Evolutionary conservation across 2,113 vertebrate species (phyloP), one percentile per base, ranked within the genome.

Genomic region (Echinops telfairi): DNA sequence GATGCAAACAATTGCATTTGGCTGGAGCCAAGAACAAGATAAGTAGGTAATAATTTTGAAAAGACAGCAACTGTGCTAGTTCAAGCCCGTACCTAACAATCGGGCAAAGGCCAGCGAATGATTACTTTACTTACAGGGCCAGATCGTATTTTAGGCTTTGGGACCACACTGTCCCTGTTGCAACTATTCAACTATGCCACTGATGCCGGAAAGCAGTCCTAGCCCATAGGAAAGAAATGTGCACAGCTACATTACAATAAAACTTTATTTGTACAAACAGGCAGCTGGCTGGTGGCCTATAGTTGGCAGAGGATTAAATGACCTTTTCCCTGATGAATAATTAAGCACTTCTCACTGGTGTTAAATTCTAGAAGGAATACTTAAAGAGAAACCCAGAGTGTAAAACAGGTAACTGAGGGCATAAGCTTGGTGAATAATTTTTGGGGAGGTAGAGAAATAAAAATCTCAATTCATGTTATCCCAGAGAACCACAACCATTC

Each of bases 291-390:
- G 31, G 16, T 31, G 7, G 43, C 15, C 68, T 91, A 6, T 19
- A 78, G 33, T 76, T 86, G 68, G 86, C 73, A 66, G 3, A 80
- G 25, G 47, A 86, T 68, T 86, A 79, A 95, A 94, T 80, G 58
- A 19, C 23, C 31, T 75, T 92, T 87, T 36, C 20, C 9, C 11
- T 62, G 75, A 43, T 81, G 40, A 95, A 88, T 92, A 89, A 91
- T 36, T 82, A 93, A 94, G 23, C 4, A 90, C 38, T 80, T 83
- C 6, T 94, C 43, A 78, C 17, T 73, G 73, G 66, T 10, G 23
- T 70, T 88, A 86, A 86, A 77, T 93, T 95, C 76, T 83, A 90
- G 70, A 43, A 95, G 81, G 70, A 90, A 58, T 33, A 68, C 1
- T 78, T 73, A 80, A 78, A 86, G 73, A 82, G 36, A 25, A 86